A percentile compares a stretch with the other conserved stretches of the same genome.
Evolutionary conservation across 2,888 invertebrate species (phyloP).

Genomic region (Phalera bucephala): DNA sequence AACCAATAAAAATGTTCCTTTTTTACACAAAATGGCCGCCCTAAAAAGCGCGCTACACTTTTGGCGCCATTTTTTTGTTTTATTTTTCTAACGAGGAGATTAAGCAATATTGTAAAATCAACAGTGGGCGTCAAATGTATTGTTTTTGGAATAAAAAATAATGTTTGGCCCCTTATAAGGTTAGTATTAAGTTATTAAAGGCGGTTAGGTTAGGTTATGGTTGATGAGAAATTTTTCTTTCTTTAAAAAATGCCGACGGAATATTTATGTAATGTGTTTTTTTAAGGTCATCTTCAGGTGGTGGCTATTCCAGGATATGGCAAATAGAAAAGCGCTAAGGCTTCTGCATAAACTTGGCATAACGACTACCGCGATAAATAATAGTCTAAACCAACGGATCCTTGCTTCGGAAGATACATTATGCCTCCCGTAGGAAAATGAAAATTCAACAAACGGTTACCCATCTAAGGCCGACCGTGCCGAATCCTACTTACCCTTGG

Average conservation of each 20-base stretch:
- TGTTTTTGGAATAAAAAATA: slow-evolving; percentile 40
- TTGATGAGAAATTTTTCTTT: slow-evolving; percentile 19
- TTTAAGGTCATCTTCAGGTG: too few relatives aligned
- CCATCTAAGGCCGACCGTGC: too few relatives aligned
- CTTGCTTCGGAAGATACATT: too few relatives aligned
- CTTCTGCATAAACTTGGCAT: too few relatives aligned
- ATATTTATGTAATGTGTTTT: too few relatives aligned
- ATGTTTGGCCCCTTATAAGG: slow-evolving; percentile 38
- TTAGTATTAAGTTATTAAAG: slow-evolving; percentile 37
- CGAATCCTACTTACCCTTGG: too few relatives aligned
- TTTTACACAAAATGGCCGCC: slow-evolving; percentile 34
- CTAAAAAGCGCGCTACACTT: slow-evolving; percentile 41
- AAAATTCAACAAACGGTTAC: too few relatives aligned
- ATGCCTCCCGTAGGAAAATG: too few relatives aligned
- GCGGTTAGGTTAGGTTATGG: slow-evolving; percentile 33
- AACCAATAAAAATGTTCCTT: slow-evolving; percentile 47
- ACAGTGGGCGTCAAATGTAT: slow-evolving; percentile 67
- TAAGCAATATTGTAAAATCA: slow-evolving; percentile 74
- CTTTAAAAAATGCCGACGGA: slow-evolving; percentile 6
- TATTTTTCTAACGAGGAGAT: slow-evolving; percentile 52
- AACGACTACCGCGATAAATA: too few relatives aligned
- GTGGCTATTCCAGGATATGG: too few relatives aligned
- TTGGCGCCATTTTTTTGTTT: slow-evolving; percentile 59
- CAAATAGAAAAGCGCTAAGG: too few relatives aligned
- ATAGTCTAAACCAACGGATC: too few relatives aligned